Conservation (phyloP, 2,113 vertebrate species). For the Chunga burmeisteri region DNA sequence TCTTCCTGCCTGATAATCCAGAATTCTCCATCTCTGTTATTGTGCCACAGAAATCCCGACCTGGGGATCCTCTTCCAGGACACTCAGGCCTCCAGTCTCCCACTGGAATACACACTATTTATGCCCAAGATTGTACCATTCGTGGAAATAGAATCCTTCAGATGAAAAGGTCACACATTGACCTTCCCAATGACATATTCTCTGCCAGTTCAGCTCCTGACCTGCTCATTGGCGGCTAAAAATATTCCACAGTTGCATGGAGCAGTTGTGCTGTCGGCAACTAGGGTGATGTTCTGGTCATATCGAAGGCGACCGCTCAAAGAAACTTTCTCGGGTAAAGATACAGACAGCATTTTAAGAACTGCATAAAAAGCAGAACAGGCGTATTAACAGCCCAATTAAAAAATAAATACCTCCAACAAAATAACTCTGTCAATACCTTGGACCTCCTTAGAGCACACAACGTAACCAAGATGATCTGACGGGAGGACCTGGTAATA, state of each 20-base stretch:
- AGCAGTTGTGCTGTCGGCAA: background rate
- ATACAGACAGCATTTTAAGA: background rate
- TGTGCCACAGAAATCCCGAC: background rate
- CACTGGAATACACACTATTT: background rate
- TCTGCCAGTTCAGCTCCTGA: background rate
- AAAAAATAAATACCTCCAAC: background rate
- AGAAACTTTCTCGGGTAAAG: background rate
- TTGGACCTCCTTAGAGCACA: background rate
- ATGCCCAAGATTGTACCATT: background rate
- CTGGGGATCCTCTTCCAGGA: background rate
- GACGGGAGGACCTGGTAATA: background rate
- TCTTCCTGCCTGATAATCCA: background rate
- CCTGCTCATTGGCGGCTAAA: background rate
- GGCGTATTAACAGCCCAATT: background rate
- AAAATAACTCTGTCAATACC: background rate
- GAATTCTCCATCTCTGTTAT: background rate
- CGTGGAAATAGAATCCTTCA: background rate
- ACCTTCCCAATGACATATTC: background rate
- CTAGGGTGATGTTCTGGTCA: background rate
- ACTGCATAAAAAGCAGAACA: background rate
- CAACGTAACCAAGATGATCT: background rate
- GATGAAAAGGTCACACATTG: background rate
- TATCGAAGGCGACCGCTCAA: background rate
- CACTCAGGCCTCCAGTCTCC: background rate
- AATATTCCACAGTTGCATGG: background rate